Evolutionary conservation across 2,888 invertebrate species (phyloP).

Genomic region (Polia nebulosa): DNA sequence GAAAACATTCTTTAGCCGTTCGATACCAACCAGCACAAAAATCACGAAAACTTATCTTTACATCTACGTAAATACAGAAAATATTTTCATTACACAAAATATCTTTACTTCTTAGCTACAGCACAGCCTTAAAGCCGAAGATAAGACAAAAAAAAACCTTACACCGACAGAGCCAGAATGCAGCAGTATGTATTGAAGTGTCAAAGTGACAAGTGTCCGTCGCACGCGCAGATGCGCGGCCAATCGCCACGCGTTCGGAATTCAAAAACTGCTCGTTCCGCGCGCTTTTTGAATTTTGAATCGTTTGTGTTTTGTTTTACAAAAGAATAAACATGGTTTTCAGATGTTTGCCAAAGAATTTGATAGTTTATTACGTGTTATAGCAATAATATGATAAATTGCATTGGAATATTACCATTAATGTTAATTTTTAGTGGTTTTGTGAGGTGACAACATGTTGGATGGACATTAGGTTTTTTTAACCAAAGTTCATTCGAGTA

Average conservation of each 20-base stretch:
- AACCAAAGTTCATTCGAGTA: slow-evolving; percentile 26
- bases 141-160: slow-evolving; percentile 59
- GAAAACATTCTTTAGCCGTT: too few relatives aligned
- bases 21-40: too few relatives aligned
- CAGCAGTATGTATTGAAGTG: slow-evolving; percentile 84
- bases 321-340: slow-evolving; percentile 37
- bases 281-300: slow-evolving; percentile 63
- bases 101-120: slow-evolving; percentile 22
- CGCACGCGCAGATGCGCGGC: slow-evolving; percentile 81
- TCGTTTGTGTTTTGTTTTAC: slow-evolving; percentile 42
- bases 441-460: slow-evolving; percentile 8
- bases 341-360: slow-evolving; percentile 29
- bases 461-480: slow-evolving; percentile 24
- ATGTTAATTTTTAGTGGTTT: slow-evolving; percentile 39
- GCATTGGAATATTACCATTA: slow-evolving; percentile 35
- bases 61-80: neutral
- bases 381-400: slow-evolving; percentile 50
- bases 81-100: slow-evolving; percentile 1
- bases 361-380: slow-evolving; percentile 55
- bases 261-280: slow-evolving; percentile 72
- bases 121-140: slow-evolving; percentile 44
- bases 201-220: slow-evolving; percentile 84
- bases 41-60: too few relatives aligned
- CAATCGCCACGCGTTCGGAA: slow-evolving; percentile 73
- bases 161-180: slow-evolving; percentile 70